phyloP scores from a whole-genome alignment of 30 jellyfish, hydroid and myxozoan species.

The Turritopsis rubra region DNA sequence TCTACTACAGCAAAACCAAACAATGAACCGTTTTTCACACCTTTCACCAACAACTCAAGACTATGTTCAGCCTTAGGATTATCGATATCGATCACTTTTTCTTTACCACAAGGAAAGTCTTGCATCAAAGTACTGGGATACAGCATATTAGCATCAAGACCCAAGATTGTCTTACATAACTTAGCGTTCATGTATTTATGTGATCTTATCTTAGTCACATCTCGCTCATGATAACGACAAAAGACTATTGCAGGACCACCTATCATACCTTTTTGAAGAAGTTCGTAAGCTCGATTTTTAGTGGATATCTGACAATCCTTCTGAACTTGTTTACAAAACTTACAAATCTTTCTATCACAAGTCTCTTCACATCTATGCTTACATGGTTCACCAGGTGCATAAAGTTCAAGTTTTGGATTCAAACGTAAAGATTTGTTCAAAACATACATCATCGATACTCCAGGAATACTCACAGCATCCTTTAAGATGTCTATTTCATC shows the following conservation, averaged over 20 bases:
- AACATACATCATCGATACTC: neutral
- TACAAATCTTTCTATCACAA: neutral
- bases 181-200: neutral
- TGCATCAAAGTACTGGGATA: neutral
- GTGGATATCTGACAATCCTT: neutral
- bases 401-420: neutral
- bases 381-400: neutral
- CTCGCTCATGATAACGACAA: constrained; percentile 6
- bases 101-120: constrained; percentile 12
- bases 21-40: neutral
- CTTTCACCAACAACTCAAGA: too few relatives aligned
- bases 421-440: neutral
- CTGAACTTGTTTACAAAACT: neutral
- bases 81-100: neutral
- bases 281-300: neutral
- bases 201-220: constrained; percentile 7
- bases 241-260: constrained; percentile 7
- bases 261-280: neutral
- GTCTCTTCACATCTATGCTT: neutral
- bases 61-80: neutral
- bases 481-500: constrained; percentile 26
- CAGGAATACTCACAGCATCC: constrained; percentile 31
- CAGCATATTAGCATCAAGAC: neutral
- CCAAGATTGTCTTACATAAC: neutral
- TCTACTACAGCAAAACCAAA: neutral